Conservation (phyloP, 2,888 invertebrate genomes). For the Agrochola circellaris region DNA sequence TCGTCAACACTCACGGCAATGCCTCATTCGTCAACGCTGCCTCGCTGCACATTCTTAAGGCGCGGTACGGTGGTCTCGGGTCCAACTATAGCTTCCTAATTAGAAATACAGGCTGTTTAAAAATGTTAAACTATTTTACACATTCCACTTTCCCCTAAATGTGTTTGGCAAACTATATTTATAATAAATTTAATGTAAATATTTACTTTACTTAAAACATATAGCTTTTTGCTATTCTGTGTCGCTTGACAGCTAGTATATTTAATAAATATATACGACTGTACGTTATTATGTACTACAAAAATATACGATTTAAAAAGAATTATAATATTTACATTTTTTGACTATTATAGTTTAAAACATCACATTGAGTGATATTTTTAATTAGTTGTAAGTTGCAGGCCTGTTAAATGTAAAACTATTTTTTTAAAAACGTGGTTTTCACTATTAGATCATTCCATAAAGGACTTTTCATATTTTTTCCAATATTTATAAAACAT, state of each 20-base stretch:
- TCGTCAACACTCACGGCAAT: too few species aligned
- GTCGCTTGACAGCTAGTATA: constrained; percentile 46
- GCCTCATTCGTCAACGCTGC: too few species aligned
- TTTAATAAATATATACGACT: constrained; percentile 35
- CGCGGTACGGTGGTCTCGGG: too few species aligned
- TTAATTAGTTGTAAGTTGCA: constrained; percentile 50
- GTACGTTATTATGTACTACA: neutral
- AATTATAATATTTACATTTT: constrained; percentile 53
- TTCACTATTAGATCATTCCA: constrained; percentile 53
- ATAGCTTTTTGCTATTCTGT: constrained; percentile 61
- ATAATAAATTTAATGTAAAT: constrained; percentile 45
- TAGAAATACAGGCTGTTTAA: neutral
- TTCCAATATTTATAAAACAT: constrained; percentile 17
- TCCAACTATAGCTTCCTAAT: neutral
- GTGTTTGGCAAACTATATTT: constrained; percentile 30
- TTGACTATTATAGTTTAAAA: constrained; percentile 29
- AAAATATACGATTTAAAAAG: constrained; percentile 20
- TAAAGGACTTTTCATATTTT: constrained; percentile 6
- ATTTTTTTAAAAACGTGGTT: constrained; percentile 26
- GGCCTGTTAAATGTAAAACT: constrained; percentile 9
- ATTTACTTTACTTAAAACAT: constrained; percentile 29
- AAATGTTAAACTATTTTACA: neutral
- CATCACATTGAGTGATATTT: constrained; percentile 61
- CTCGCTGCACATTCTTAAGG: too few species aligned
- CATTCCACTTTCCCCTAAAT: constrained; percentile 28